These are phyloP conservation scores for Stenolophus ochropezus DNA, from an alignment of 2,888 invertebrate species.

Conservation along the genomic window DNA sequence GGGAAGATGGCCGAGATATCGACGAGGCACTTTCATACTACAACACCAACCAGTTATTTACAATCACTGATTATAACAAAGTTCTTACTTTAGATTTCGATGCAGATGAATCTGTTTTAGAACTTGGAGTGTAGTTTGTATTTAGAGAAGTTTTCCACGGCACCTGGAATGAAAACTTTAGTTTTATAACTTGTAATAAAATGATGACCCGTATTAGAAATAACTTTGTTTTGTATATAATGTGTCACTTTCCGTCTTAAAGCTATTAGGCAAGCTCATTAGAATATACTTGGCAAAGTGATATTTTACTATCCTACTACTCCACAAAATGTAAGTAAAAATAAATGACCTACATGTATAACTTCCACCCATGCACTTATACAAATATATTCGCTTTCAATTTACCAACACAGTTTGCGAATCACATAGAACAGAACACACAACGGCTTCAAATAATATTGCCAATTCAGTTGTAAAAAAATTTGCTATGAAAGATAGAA, in stretches of 20 bases:
- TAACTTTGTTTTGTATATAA: too few relatives aligned
- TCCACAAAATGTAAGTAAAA: constrained; percentile 20
- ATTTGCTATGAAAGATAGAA: too few relatives aligned
- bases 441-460: too few relatives aligned
- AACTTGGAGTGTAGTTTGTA: constrained; percentile 61
- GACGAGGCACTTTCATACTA: constrained; percentile 69
- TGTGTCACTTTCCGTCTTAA: neutral
- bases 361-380: neutral
- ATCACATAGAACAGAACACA: too few relatives aligned
- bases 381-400: neutral
- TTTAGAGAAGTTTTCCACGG: constrained; percentile 64
- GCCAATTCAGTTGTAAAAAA: neutral
- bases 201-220: too few relatives aligned
- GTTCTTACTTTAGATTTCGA: constrained; percentile 51
- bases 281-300: constrained; percentile 18
- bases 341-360: constrained; percentile 32
- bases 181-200: too few relatives aligned
- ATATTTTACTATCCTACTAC: constrained; percentile 9
- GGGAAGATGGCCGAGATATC: constrained; percentile 66
- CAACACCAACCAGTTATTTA: constrained; percentile 59
- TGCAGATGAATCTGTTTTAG: constrained; percentile 35
- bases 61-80: too few relatives aligned
- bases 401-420: neutral
- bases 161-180: constrained; percentile 62
- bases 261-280: constrained; percentile 10